Conservation (phyloP, 2,797 vertebrate species). For the Sternotherus odoratus region DNA sequence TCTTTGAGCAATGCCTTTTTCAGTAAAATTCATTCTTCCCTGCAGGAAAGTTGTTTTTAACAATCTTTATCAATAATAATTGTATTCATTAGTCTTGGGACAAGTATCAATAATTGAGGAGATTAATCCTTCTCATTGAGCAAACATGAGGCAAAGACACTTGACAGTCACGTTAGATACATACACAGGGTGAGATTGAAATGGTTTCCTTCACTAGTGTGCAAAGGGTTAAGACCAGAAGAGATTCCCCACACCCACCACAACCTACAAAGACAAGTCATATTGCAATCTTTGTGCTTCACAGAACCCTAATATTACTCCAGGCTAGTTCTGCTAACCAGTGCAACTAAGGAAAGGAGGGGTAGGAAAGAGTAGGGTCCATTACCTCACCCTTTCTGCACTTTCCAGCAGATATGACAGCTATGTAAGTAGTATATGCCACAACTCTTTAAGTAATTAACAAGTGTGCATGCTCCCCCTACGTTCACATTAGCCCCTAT, state of each 20-base stretch:
- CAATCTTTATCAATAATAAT: background rate
- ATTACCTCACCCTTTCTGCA: background rate
- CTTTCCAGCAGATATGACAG: background rate
- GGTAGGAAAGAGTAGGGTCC: background rate
- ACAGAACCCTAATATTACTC: background rate
- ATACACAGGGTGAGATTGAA: background rate
- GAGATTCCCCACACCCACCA: background rate
- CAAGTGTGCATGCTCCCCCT: background rate
- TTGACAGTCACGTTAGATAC: background rate
- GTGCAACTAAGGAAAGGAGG: background rate
- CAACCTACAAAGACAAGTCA: background rate
- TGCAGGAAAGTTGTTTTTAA: background rate
- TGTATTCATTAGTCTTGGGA: background rate
- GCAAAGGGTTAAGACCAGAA: background rate
- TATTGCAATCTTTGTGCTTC: background rate
- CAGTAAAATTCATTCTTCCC: background rate
- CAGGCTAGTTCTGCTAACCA: background rate
- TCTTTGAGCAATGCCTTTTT: slow-evolving; percentile 1
- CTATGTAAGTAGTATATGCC: background rate
- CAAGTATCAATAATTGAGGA: background rate
- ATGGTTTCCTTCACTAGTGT: background rate
- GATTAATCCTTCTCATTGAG: background rate
- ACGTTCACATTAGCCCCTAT: background rate
- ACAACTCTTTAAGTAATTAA: background rate
- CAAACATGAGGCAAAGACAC: background rate